Percentiles rank a stretch among this genome's conserved stretches.
These are phyloP conservation scores for Cyanocitta stelleri DNA, from an alignment of 2,113 vertebrate genomes.

Conservation along the genomic window DNA sequence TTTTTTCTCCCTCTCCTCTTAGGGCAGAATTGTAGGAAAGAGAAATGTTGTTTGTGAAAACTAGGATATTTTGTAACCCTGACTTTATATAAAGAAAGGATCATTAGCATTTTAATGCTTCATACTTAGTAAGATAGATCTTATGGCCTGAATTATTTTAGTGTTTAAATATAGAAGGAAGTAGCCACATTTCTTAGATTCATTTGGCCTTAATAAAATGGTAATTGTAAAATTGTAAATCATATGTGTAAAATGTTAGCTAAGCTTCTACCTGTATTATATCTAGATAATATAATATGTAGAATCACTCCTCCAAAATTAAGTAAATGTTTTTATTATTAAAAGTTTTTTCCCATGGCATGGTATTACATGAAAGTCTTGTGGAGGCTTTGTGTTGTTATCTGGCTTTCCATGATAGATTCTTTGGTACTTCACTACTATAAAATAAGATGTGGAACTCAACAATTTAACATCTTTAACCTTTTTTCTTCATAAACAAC, in stretches of 20 bases:
- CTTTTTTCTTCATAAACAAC: neutral
- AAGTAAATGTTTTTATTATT: neutral
- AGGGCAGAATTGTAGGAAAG: neutral
- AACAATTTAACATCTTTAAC: neutral
- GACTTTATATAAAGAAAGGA: neutral
- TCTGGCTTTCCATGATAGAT: neutral
- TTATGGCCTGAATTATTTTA: neutral
- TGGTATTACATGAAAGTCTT: neutral
- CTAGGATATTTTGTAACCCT: neutral
- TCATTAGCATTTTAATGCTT: neutral
- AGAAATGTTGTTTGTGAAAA: neutral
- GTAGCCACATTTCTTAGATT: neutral
- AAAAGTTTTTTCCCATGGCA: neutral
- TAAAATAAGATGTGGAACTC: neutral
- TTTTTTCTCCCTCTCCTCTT: too few relatives aligned
- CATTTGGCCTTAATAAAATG: neutral
- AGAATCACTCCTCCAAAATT: neutral
- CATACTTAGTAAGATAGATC: neutral
- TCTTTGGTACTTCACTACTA: neutral
- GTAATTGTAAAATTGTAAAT: neutral
- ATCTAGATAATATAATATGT: neutral
- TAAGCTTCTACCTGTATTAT: neutral
- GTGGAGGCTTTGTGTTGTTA: neutral
- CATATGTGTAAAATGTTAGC: fast-evolving
- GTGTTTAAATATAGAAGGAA: neutral